Evolutionary conservation across 1,140 invertebrate species (phyloP), one percentile per base, ranked within the genome.

Genomic region (Brachionus sp.): DNA sequence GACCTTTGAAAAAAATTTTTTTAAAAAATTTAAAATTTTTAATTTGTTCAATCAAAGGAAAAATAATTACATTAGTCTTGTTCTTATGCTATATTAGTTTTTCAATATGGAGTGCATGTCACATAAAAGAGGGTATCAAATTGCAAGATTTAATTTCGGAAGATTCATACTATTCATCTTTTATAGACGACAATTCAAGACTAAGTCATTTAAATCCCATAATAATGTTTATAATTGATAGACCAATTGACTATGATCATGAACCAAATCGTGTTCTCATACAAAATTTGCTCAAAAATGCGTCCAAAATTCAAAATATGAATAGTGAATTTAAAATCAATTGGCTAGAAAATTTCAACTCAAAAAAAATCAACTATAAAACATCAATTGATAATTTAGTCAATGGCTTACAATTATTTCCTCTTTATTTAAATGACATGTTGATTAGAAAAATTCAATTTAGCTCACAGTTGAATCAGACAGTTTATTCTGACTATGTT

Each of bases 231-330:
- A 92, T 97, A 0, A 91, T 97, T 19, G 92, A 91, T 57, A 95
- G 95, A 0, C 90, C 93, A 1, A 91, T 95, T 57, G 92, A 96
- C 86, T 96, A 97, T 88, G 94, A 94, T 7, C 92, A 96, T 87
- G 92, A 92, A 0, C 86, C 90, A 62, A 91, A 94, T 0, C 94
- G 96, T 86, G 86, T 91, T 10, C 90, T 93, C 87, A 91, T 97
- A 29, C 94, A 95, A 88, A 91, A 92, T 37, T 88, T 97, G 42
- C 93, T 94, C 0, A 90, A 92, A 19, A 91, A 97, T 84, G 95
- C 97, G 87, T 92, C 92, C 66, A 94, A 93, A 0, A 91, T 92
- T 0, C 96, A 93, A 87, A 93, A 96, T 35, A 89, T 89, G 16
- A 89, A 87, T 10, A 92, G 93, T 0, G 86, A 94, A 0, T 95